Conservation (phyloP, 2,888 invertebrate species). For the Ormia ochracea region DNA sequence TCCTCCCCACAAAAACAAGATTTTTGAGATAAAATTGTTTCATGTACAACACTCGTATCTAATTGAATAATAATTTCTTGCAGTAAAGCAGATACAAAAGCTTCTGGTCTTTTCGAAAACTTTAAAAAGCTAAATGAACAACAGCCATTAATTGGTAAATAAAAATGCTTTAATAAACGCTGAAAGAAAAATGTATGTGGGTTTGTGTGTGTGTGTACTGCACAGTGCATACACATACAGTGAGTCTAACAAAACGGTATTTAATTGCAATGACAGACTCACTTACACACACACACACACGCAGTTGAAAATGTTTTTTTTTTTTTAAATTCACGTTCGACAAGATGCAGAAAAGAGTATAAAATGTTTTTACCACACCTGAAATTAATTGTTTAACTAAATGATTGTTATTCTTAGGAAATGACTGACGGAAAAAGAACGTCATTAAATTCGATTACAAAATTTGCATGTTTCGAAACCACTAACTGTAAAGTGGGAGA, state of each 20-base stretch:
- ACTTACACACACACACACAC: neutral
- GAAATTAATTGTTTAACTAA: slow-evolving; percentile 53
- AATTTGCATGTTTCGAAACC: neutral
- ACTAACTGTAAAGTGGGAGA: neutral
- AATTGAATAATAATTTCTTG: too few relatives aligned
- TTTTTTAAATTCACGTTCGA: neutral
- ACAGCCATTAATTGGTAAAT: too few relatives aligned
- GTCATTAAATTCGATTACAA: slow-evolving; percentile 49
- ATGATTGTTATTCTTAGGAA: slow-evolving; percentile 46
- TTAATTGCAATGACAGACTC: neutral
- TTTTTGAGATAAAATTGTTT: too few relatives aligned
- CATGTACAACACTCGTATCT: too few relatives aligned
- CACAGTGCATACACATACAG: neutral
- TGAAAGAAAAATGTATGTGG: too few relatives aligned
- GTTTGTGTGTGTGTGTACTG: slow-evolving; percentile 8
- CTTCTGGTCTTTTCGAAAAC: too few relatives aligned
- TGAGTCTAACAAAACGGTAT: neutral
- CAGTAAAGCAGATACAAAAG: too few relatives aligned
- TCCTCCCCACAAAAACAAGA: too few relatives aligned
- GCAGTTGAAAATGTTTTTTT: neutral
- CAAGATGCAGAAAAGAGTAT: neutral
- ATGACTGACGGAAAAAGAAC: slow-evolving; percentile 30
- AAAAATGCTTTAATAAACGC: too few relatives aligned
- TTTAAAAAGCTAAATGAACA: too few relatives aligned
- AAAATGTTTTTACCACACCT: slow-evolving; percentile 44